Base-by-base conservation (phyloP, 2,797 vertebrate genomes). In the Harpagifer antarcticus region DNA sequence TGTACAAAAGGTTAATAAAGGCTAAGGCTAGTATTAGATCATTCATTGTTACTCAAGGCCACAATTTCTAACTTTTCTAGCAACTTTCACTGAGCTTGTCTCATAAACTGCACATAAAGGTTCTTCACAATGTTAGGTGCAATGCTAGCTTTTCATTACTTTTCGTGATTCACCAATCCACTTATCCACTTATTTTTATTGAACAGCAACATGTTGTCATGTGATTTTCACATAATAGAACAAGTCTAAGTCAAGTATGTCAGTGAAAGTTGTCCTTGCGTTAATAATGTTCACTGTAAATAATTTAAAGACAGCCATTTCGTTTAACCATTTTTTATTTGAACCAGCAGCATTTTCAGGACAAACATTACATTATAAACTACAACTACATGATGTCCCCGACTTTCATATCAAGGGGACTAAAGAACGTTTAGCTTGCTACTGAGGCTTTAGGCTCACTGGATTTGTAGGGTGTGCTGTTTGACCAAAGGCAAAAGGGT, bases 81-180 rank as follows among this genome's bases (percentile, higher is more conserved):
- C 23, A 5, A 17, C 16, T 60, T 47, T n/a, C 16, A 17, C 43
- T 17, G 33, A 20, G 59, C 33, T 31, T 31, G 1, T 59, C 0
- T n/a, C 31, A 17, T 17, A 55, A 55, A 5, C 31, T 55, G 7
- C 42, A 45, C 1, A 5, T 27, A 5, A 60, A 12, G 27, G 16
- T 0, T 40, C 0, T 45, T 45, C 14, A 16, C 59, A 61, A 49
- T 19, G 45, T 1, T 0, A 0, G 27, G 0, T 3, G n/a, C 7
- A 19, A n/a, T 48, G 23, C 23, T 53, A n/a, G 37, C 2, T 16
- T 23, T 13, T 31, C n/a, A 3, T 47, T 13, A 23, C 10, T 27
- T 61, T 47, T 61, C 4, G 37, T 7, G n/a, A 31, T 27, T 27
- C 52, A 53, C 0, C 15, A 16, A 27, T 27, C 52, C 23, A 3